Evolutionary conservation across 1,140 invertebrate species (phyloP).

Genomic region (Ephestia elutella): DNA sequence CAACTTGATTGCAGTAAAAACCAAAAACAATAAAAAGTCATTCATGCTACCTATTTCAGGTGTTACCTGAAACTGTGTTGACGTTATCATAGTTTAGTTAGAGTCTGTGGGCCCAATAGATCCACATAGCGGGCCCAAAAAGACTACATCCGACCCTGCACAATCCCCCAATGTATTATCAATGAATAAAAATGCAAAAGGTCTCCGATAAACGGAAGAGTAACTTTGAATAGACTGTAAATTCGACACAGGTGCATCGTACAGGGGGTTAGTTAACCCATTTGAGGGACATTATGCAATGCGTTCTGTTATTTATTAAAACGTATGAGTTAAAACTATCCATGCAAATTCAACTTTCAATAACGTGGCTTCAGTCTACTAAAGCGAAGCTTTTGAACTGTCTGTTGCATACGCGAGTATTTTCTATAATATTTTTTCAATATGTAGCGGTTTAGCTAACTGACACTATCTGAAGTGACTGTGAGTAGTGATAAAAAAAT

Average conservation of each 20-base stretch:
- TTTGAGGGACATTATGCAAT: conserved; percentile 22
- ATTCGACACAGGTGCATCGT: conserved; percentile 51
- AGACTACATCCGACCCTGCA: too few species aligned
- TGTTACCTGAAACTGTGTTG: too few species aligned
- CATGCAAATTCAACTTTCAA: neutral
- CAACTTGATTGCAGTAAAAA: too few species aligned
- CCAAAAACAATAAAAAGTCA: too few species aligned
- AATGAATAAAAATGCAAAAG: conserved; percentile 57
- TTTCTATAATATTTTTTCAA: too few species aligned
- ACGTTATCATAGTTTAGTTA: too few species aligned
- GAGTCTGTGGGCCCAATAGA: too few species aligned
- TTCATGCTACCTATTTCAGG: too few species aligned
- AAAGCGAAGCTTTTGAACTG: neutral
- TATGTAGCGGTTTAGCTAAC: too few species aligned
- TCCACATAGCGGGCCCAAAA: too few species aligned
- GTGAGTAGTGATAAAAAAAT: too few species aligned
- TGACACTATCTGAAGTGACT: too few species aligned
- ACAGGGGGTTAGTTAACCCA: conserved; percentile 25
- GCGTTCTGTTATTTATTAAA: conserved; percentile 2
- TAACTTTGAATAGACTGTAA: conserved; percentile 43
- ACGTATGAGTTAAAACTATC: conserved; percentile 1
- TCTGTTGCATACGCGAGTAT: neutral
- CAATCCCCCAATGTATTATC: conserved; percentile 23
- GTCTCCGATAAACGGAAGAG: conserved; percentile 47
- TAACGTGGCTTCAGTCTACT: neutral